These are phyloP conservation scores for Orussus abietinus DNA, from an alignment of 1,140 invertebrate genomes.

Conservation along the genomic window DNA sequence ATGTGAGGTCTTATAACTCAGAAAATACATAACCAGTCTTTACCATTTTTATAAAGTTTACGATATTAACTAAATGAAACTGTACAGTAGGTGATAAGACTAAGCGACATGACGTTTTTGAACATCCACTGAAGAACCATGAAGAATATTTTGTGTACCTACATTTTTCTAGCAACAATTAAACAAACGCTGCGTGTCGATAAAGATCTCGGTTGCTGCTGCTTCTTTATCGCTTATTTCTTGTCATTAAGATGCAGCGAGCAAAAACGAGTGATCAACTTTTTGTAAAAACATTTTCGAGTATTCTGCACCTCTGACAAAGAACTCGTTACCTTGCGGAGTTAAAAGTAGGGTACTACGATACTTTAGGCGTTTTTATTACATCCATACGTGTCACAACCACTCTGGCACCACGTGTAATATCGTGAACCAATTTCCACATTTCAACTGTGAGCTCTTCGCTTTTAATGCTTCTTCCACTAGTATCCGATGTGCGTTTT, in stretches of 20 bases:
- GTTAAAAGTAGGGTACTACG: background rate
- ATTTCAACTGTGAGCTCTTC: constrained; percentile 31
- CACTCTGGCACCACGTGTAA: constrained; percentile 40
- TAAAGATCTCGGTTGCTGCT: too few species aligned
- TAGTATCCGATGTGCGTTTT: constrained; percentile 14
- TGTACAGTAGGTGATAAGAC: too few species aligned
- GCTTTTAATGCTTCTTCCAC: constrained; percentile 3
- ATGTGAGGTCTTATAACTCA: too few species aligned
- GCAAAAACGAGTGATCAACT: background rate
- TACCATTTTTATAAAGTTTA: too few species aligned
- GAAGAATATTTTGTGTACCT: too few species aligned
- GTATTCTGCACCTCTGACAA: background rate
- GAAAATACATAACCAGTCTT: too few species aligned
- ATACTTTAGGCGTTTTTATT: constrained; percentile 17
- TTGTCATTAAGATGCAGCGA: background rate
- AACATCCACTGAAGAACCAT: too few species aligned
- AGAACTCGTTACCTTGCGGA: background rate
- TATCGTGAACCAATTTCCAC: constrained; percentile 43
- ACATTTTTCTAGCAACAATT: too few species aligned
- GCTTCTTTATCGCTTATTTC: background rate
- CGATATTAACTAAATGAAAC: too few species aligned
- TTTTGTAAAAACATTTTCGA: background rate
- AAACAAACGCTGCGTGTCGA: too few species aligned
- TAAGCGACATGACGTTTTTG: too few species aligned
- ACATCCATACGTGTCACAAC: constrained; percentile 38